A percentile compares a stretch with the other conserved stretches of the same genome.
phyloP scores from a whole-genome alignment of 2,797 vertebrate species.

The Pelobates cultripes region DNA sequence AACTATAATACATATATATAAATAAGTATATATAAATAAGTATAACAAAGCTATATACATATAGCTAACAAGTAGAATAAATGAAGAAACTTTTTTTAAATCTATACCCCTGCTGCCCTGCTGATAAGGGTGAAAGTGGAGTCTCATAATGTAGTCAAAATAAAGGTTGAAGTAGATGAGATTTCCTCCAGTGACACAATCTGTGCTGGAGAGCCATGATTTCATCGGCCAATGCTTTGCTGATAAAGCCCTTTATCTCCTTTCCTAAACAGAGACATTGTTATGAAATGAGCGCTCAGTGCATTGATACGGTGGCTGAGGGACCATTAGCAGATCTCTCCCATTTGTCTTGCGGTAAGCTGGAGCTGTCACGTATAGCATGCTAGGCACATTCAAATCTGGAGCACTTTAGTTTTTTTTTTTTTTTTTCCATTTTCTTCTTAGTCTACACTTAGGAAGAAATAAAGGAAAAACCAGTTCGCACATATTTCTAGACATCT shows the following conservation, averaged over 20 bases:
- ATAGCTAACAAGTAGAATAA: too few relatives aligned
- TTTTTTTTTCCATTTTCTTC: neutral
- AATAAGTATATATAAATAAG: too few relatives aligned
- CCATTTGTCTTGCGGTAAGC: slow-evolving; percentile 23
- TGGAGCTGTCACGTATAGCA: slow-evolving; percentile 27
- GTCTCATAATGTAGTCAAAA: neutral
- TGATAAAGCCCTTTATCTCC: slow-evolving; percentile 29
- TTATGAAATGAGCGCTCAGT: slow-evolving; percentile 10
- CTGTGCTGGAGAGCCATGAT: slow-evolving; percentile 29
- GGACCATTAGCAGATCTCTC: slow-evolving; percentile 22
- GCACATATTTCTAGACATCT: slow-evolving; percentile 37
- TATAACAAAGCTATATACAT: too few relatives aligned
- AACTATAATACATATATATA: too few relatives aligned
- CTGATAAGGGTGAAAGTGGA: slow-evolving; percentile 4
- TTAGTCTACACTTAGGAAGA: neutral
- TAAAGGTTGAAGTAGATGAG: neutral
- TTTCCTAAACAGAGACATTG: slow-evolving; percentile 30
- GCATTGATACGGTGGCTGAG: slow-evolving; percentile 15
- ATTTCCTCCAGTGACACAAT: slow-evolving; percentile 1
- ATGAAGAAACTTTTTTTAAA: neutral
- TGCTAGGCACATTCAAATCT: slow-evolving; percentile 2
- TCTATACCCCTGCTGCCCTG: neutral
- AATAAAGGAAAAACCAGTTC: slow-evolving; percentile 32
- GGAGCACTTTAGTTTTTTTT: neutral
- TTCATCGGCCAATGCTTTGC: slow-evolving; percentile 23